These are phyloP conservation scores for Heteropelma amictum DNA, from an alignment of 2,888 invertebrate genomes.

Conservation along the genomic window DNA sequence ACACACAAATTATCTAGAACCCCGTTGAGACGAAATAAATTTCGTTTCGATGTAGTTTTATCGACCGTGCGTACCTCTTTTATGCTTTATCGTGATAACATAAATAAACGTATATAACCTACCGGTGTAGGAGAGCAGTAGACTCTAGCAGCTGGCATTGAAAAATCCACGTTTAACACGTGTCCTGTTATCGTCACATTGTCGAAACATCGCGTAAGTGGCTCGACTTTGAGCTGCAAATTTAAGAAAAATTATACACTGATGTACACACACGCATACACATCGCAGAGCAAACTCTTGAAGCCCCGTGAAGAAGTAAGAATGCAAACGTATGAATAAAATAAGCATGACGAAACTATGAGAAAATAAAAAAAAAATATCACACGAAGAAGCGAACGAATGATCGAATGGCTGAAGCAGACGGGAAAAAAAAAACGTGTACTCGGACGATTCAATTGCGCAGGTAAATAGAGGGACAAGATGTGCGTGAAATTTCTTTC, in stretches of 20 bases:
- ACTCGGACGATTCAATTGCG: not conserved
- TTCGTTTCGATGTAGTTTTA: constrained; percentile 52
- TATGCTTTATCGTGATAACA: constrained; percentile 53
- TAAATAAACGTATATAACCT: constrained; percentile 45
- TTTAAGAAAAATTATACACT: constrained; percentile 7
- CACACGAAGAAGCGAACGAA: constrained; percentile 8
- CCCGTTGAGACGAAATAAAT: not conserved
- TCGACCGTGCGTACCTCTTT: constrained; percentile 56
- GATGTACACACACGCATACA: constrained; percentile 4
- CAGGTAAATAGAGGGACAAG: constrained; percentile 26
- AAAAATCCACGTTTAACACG: constrained; percentile 27
- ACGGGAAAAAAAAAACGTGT: constrained; percentile 10
- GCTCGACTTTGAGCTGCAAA: constrained; percentile 48
- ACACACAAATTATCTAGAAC: constrained; percentile 6
- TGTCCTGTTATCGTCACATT: not conserved
- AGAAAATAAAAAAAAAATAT: constrained; percentile 19
- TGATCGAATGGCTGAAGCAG: constrained; percentile 15
- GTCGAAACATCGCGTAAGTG: constrained; percentile 30
- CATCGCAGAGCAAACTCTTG: constrained; percentile 23
- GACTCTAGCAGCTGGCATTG: constrained; percentile 52
- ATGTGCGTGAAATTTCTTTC: constrained; percentile 15
- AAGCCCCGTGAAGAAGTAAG: constrained; percentile 10
- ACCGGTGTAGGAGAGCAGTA: constrained; percentile 53
- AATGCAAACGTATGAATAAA: constrained; percentile 2
- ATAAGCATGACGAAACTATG: constrained; percentile 8